Evolutionary conservation across 2,797 vertebrate genomes (phyloP).

Genomic region (Taenioides sp.): DNA sequence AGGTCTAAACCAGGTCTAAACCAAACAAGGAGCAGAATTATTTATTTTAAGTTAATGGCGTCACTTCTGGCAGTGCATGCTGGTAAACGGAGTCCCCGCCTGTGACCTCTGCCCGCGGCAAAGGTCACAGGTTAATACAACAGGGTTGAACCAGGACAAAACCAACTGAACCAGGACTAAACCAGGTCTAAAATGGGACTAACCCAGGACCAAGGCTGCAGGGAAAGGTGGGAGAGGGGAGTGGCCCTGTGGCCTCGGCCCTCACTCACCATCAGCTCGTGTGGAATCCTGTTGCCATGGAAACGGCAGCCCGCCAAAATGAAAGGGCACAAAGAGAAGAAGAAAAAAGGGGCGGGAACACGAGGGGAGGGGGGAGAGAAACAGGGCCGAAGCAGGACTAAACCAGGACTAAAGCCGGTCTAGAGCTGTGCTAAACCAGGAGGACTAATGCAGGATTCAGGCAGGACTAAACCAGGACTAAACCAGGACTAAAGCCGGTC

Average conservation of each 20-base stretch:
- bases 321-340: background rate
- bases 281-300: background rate
- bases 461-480: background rate
- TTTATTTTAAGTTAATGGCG: too few species aligned
- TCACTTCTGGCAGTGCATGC: too few species aligned
- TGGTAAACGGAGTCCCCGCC: too few species aligned
- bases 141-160: too few species aligned
- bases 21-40: too few species aligned
- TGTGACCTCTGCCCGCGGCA: too few species aligned
- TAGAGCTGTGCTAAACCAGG: too few species aligned
- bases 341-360: background rate
- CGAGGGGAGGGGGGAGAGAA: background rate
- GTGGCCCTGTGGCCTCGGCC: background rate
- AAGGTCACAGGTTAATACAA: too few species aligned
- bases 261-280: background rate
- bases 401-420: background rate
- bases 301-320: slow-evolving; percentile 4
- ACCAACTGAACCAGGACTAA: too few species aligned
- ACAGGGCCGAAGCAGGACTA: background rate
- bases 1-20: too few species aligned
- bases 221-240: background rate
- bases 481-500: background rate
- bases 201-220: too few species aligned
- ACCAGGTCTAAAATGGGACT: too few species aligned
- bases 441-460: background rate